phyloP scores from a whole-genome alignment of 2,797 vertebrate species.

The Mus minutoides region DNA sequence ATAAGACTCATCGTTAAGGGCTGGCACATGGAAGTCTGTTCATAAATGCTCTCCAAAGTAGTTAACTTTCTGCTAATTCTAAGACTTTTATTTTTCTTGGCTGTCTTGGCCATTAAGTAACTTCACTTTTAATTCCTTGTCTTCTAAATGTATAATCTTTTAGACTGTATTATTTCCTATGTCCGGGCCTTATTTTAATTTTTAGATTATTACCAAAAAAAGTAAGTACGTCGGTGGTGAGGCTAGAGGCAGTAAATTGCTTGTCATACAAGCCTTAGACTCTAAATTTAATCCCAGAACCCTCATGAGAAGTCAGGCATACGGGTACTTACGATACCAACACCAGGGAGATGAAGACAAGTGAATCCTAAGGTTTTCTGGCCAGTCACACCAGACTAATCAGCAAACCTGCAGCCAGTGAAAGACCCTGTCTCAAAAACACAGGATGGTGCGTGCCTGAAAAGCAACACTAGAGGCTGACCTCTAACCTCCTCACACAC shows the following conservation, averaged over 20 bases:
- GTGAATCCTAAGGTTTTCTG: not conserved
- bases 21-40: not conserved
- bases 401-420: not conserved
- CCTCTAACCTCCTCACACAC: not conserved
- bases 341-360: not conserved
- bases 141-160: not conserved
- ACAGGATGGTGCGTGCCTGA: not conserved
- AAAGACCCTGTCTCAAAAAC: not conserved
- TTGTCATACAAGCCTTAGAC: too few species aligned
- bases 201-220: conserved; percentile 4
- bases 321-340: too few species aligned
- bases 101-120: not conserved
- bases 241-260: too few species aligned
- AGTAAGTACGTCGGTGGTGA: not conserved
- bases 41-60: not conserved
- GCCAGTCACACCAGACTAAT: not conserved
- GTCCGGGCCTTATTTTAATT: not conserved
- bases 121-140: not conserved
- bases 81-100: not conserved
- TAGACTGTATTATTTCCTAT: not conserved
- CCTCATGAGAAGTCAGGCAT: not conserved
- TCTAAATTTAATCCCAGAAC: not conserved
- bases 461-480: not conserved
- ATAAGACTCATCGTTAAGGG: not conserved
- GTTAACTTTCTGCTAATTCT: not conserved